Evolutionary conservation across 2,888 invertebrate genomes (phyloP).

Genomic region (Stomorhina lunata): DNA sequence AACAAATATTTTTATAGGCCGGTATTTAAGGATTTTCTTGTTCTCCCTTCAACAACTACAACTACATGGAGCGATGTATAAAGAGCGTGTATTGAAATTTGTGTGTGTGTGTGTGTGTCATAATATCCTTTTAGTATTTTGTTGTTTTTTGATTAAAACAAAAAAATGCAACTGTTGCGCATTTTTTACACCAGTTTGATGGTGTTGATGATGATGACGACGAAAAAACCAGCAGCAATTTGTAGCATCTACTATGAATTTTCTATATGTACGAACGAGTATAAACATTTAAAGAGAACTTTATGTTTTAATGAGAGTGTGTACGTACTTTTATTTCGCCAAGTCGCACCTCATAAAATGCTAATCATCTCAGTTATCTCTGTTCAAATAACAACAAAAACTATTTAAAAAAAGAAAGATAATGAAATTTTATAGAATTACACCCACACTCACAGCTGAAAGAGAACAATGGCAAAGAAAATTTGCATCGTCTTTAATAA

Average conservation of each 20-base stretch:
- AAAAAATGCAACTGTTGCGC: conserved; percentile 70
- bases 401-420: conserved; percentile 3
- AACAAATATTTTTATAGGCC: conserved; percentile 65
- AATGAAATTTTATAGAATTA: background rate
- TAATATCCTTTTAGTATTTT: conserved; percentile 8
- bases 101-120: conserved; percentile 9
- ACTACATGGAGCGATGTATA: background rate
- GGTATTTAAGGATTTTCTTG: conserved; percentile 51
- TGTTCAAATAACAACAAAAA: conserved; percentile 20
- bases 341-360: conserved; percentile 64
- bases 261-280: background rate
- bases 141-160: conserved; percentile 26
- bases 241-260: conserved; percentile 17
- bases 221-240: conserved; percentile 34
- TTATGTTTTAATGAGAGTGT: background rate
- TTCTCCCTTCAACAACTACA: background rate
- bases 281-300: conserved; percentile 30
- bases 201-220: too few species aligned
- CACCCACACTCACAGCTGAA: background rate
- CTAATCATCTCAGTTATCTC: conserved; percentile 63
- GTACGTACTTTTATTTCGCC: conserved; percentile 18
- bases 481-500: conserved; percentile 3
- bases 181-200: conserved; percentile 61
- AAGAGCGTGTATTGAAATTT: conserved; percentile 15
- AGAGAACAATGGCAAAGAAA: background rate